phyloP scores from a whole-genome alignment of 1,140 invertebrate genomes.

The Neelides sp. region DNA sequence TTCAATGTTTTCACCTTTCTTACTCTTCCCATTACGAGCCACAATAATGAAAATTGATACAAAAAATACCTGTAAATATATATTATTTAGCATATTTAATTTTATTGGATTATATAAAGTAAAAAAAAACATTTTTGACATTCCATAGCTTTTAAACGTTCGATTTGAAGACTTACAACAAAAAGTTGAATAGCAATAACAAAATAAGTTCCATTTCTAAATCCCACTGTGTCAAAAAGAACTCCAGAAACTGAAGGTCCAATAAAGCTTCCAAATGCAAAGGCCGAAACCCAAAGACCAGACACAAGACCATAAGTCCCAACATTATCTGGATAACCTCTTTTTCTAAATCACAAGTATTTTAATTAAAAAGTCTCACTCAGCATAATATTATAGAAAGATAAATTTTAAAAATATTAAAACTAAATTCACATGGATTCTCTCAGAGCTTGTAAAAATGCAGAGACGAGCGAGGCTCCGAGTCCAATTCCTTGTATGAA shows the following conservation, averaged over 20 bases:
- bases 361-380: background rate
- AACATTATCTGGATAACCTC: constrained; percentile 37
- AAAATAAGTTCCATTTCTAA: constrained; percentile 54
- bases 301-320: constrained; percentile 38
- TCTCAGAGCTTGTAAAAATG: constrained; percentile 63
- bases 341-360: background rate
- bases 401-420: constrained; percentile 1
- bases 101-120: too few relatives aligned
- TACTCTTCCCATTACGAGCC: too few relatives aligned
- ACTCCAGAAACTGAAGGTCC: constrained; percentile 50
- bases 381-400: background rate
- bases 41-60: too few relatives aligned
- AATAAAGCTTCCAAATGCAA: constrained; percentile 37
- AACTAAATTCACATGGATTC: constrained; percentile 51
- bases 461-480: constrained; percentile 63
- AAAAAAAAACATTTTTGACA: too few relatives aligned
- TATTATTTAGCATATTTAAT: too few relatives aligned
- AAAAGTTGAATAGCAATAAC: constrained; percentile 52
- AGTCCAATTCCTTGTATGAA: constrained; percentile 65
- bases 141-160: too few relatives aligned
- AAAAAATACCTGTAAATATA: too few relatives aligned
- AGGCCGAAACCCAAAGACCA: constrained; percentile 36
- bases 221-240: constrained; percentile 57
- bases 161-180: constrained; percentile 49
- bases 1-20: too few relatives aligned